phyloP scores from a whole-genome alignment of 2,888 invertebrate species.

The Allolobophora icterica region DNA sequence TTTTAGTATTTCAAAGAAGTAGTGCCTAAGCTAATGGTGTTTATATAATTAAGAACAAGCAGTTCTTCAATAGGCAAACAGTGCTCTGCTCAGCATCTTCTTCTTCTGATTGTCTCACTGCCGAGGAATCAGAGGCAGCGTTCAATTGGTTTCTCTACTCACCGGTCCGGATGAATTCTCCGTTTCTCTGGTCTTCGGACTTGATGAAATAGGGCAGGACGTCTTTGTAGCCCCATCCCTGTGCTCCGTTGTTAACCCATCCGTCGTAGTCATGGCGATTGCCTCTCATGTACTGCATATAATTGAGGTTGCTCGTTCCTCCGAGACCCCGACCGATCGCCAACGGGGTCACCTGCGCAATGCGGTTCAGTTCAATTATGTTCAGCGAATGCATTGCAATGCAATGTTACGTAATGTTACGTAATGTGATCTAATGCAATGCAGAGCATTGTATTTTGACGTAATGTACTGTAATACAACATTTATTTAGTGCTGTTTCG shows the following conservation, averaged over 20 bases:
- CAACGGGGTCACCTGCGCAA: slow-evolving; percentile 23
- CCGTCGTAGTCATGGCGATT: slow-evolving; percentile 50
- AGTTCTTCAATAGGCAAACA: neutral
- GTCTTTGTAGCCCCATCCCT: slow-evolving; percentile 50
- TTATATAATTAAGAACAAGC: neutral
- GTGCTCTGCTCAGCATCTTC: neutral
- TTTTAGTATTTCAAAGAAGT: neutral
- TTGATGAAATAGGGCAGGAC: slow-evolving; percentile 52
- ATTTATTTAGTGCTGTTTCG: no score
- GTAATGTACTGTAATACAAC: no score
- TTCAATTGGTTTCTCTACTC: neutral
- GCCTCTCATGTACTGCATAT: slow-evolving; percentile 51
- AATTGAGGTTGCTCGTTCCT: slow-evolving; percentile 49
- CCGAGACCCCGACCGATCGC: slow-evolving; percentile 47
- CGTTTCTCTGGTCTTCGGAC: slow-evolving; percentile 50
- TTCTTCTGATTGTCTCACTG: no score
- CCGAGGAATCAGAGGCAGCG: no score
- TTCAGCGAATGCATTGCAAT: no score
- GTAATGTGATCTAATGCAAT: no score
- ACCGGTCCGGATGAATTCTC: slow-evolving; percentile 48
- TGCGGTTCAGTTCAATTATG: neutral
- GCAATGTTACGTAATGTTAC: no score
- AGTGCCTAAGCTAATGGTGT: neutral
- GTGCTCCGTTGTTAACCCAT: slow-evolving; percentile 49
- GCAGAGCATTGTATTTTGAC: no score